A percentile compares a stretch with the other conserved stretches of the same genome.
These are phyloP conservation scores for Salvator merianae DNA, from an alignment of 2,113 vertebrate genomes.

Conservation along the genomic window DNA sequence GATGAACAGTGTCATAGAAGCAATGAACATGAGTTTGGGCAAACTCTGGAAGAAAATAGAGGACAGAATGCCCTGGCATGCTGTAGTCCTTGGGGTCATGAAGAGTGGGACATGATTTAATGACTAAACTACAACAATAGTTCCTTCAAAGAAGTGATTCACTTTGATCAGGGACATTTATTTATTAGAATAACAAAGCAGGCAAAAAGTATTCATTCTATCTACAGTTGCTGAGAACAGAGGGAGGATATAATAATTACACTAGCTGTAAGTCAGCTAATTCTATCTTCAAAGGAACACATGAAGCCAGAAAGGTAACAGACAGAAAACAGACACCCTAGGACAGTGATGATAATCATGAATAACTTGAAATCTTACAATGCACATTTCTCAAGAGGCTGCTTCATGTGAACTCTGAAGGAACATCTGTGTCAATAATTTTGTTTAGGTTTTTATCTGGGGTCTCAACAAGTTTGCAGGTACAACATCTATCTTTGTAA, in stretches of 20 bases:
- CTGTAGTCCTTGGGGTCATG: too few species aligned
- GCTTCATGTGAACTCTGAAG: background rate
- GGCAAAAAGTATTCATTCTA: background rate
- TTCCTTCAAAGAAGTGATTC: background rate
- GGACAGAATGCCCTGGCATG: too few species aligned
- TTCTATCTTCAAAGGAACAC: conserved; percentile 3
- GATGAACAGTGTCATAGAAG: too few species aligned
- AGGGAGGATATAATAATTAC: background rate
- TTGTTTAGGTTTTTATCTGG: conserved; percentile 6
- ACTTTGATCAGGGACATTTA: background rate
- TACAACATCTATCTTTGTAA: background rate
- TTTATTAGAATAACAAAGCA: background rate
- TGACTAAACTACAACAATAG: too few species aligned
- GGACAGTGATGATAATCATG: background rate
- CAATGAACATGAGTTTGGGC: too few species aligned
- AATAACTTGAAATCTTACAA: background rate
- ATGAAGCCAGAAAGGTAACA: conserved; percentile 8
- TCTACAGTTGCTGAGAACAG: background rate
- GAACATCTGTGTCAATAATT: conserved; percentile 34
- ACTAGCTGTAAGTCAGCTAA: conserved; percentile 35
- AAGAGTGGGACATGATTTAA: background rate
- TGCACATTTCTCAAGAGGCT: background rate
- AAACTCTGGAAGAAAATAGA: too few species aligned
- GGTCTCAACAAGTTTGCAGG: background rate
- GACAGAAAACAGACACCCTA: conserved; percentile 40